Base-by-base conservation (phyloP, 2,888 invertebrate genomes). In the Dryadula phaetusa region DNA sequence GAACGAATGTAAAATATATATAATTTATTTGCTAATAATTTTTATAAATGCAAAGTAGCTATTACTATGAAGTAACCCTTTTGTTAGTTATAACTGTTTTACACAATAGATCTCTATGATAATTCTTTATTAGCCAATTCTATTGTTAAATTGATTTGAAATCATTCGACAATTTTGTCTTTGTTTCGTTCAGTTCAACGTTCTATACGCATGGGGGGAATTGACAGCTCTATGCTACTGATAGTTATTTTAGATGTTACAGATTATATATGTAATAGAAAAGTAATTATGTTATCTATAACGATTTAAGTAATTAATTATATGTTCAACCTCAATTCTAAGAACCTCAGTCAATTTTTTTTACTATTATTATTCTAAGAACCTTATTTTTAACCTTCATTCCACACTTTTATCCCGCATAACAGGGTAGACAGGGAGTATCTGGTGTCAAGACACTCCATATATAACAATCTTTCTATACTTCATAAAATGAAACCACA, bases 101-200 rank as follows among this genome's bases (percentile, higher is more conserved):
- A 61, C 52, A 62, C 61, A 62, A 67, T 58, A 34, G 65, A 42
- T n/a, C 25, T 56, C 16, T 44, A 42, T 18, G 20, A 37, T 22
- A 14, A 42, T 20, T 46, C 40, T 44, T 46, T 22, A 49, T 37
- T 42, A 69, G 14, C 56, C 64, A 60, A 67, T 64, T 67, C 67
- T 52, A 64, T 70, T 70, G 67, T 70, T 62, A 67, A 64, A 70
- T 62, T 40, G 64, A 70, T 70, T 62, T 52, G 20, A 61, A 58
- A 58, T 52, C 56, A 54, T 54, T 58, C 46, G 22, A 62, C 49
- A 8, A 58, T n/a, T 22, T 54, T 37, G 18, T 37, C 54, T 18
- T 54, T 54, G 37, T 37, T 37, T 20, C 54, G 28, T 44, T 7
- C 12, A n/a, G 66, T 63, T 66, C 34, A 52, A 53, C 28, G 60